Percentiles rank a stretch among this genome's conserved stretches.
Conservation (phyloP, 2,113 vertebrate species). For the Dromiciops gliroides region DNA sequence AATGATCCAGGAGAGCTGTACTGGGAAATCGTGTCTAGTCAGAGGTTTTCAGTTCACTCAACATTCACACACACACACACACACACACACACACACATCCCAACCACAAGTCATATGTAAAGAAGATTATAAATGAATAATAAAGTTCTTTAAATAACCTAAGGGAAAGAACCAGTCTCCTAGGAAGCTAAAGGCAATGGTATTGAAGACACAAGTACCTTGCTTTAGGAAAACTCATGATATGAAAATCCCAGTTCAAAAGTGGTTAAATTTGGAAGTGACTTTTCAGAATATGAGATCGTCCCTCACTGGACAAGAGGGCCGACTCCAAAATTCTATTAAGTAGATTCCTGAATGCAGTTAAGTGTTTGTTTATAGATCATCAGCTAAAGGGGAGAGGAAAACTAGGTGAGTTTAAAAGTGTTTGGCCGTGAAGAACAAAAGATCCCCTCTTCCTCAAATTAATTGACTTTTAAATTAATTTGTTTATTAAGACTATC, state of each 20-base stretch:
- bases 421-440: no score
- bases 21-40: neutral
- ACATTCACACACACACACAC: neutral
- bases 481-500: neutral
- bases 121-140: neutral
- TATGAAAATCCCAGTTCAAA: slow-evolving; percentile 10
- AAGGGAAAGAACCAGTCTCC: neutral
- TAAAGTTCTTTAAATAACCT: slow-evolving; percentile 28
- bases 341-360: neutral
- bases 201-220: neutral
- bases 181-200: neutral
- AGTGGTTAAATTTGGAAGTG: neutral
- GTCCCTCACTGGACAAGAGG: slow-evolving; percentile 2
- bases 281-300: neutral
- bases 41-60: neutral
- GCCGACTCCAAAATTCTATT: neutral
- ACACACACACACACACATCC: neutral
- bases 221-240: neutral
- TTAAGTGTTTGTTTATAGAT: neutral
- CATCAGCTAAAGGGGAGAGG: neutral
- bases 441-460: neutral
- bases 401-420: neutral
- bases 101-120: neutral
- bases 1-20: neutral
- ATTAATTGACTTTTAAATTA: neutral